A percentile compares a stretch with the other conserved stretches of the same genome.
phyloP scores from a whole-genome alignment of 2,113 vertebrate species.

The Saccopteryx leptura region DNA sequence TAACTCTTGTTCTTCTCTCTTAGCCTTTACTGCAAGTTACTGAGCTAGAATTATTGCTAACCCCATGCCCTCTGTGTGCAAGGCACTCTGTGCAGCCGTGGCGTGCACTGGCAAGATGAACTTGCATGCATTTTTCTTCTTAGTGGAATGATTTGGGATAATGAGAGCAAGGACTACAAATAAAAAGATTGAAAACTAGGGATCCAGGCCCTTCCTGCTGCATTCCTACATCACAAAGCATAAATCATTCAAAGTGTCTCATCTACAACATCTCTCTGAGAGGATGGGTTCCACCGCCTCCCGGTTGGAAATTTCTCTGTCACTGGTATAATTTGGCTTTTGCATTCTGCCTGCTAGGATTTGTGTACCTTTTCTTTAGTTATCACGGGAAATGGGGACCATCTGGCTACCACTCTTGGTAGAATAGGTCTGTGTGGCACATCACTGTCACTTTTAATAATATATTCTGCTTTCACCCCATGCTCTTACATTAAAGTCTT shows the following conservation, averaged over 20 bases:
- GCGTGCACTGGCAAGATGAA: not conserved
- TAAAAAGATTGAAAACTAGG: not conserved
- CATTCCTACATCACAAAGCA: not conserved
- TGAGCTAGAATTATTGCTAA: not conserved
- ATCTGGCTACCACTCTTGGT: slow-evolving; percentile 49
- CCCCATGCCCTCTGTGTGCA: not conserved
- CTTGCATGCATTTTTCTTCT: not conserved
- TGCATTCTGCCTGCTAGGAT: slow-evolving; percentile 8
- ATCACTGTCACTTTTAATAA: slow-evolving; percentile 61
- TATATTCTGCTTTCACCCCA: not conserved
- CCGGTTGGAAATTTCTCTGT: slow-evolving; percentile 23
- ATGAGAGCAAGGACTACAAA: not conserved
- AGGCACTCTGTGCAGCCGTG: not conserved
- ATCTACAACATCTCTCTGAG: not conserved
- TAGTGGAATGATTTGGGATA: not conserved
- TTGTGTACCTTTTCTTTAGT: slow-evolving; percentile 56
- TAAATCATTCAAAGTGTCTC: slow-evolving; percentile 23
- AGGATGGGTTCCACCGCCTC: slow-evolving; percentile 22
- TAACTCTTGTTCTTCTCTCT: not conserved
- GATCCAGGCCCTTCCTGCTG: slow-evolving; percentile 41
- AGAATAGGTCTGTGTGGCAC: slow-evolving; percentile 50
- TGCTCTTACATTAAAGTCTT: slow-evolving; percentile 24
- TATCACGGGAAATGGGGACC: slow-evolving; percentile 54
- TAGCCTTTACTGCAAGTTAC: not conserved
- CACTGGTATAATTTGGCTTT: slow-evolving; percentile 32